Percentiles rank a stretch among this genome's conserved stretches.
Evolutionary conservation across 2,888 invertebrate genomes (phyloP).

Genomic region (Pammene aurita): DNA sequence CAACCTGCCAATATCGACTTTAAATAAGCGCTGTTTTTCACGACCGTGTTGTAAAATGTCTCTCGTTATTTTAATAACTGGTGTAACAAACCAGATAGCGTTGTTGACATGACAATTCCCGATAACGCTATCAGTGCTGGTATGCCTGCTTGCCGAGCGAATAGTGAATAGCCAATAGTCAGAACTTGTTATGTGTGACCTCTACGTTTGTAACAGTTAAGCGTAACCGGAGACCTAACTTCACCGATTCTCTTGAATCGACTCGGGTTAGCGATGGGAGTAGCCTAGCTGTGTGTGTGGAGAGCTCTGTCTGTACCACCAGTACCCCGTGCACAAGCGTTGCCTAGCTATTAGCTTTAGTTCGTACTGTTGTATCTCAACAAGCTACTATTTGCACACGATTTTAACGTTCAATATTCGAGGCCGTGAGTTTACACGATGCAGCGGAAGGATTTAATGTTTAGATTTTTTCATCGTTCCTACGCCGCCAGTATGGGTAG

Average conservation of each 20-base stretch:
- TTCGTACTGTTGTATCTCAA: slow-evolving; percentile 20
- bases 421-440: slow-evolving; percentile 25
- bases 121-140: slow-evolving; percentile 72
- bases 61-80: slow-evolving; percentile 56
- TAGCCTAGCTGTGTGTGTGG: not conserved
- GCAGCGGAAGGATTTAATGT: slow-evolving; percentile 22
- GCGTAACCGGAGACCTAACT: not conserved
- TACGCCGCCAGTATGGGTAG: not conserved
- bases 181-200: not conserved
- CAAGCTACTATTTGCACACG: slow-evolving; percentile 19
- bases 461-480: slow-evolving; percentile 12
- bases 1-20: not conserved
- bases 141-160: slow-evolving; percentile 4
- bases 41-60: slow-evolving; percentile 44
- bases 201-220: not conserved
- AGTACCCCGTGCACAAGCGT: slow-evolving; percentile 21
- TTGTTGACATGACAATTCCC: slow-evolving; percentile 74
- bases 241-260: not conserved
- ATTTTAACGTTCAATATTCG: slow-evolving; percentile 29
- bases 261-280: not conserved
- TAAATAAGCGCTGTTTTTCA: slow-evolving; percentile 14
- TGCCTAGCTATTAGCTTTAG: slow-evolving; percentile 17
- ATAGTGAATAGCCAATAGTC: too few species aligned
- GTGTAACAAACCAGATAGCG: slow-evolving; percentile 70
- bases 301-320: slow-evolving; percentile 21